These are phyloP conservation scores for Planococcus citri DNA, from an alignment of 1,140 invertebrate species.

Conservation along the genomic window DNA sequence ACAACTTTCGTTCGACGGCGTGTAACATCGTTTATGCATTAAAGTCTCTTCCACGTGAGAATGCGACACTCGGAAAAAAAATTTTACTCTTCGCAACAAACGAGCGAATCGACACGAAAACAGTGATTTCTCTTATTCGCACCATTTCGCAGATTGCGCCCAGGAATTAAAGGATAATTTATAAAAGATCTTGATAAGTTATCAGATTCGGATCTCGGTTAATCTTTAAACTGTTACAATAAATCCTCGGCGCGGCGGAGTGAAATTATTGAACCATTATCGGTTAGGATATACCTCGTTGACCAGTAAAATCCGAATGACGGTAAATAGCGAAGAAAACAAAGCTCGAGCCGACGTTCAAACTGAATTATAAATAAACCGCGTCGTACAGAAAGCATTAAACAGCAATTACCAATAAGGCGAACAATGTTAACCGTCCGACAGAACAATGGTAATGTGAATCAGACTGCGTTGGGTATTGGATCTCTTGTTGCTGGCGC, in stretches of 20 bases:
- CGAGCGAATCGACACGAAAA: neutral
- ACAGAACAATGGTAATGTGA: constrained; percentile 19
- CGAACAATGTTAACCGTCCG: constrained; percentile 15
- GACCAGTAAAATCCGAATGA: constrained; percentile 2
- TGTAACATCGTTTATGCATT: constrained; percentile 7
- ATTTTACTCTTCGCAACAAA: neutral
- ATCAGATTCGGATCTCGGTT: neutral
- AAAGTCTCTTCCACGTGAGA: neutral
- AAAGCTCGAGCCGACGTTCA: constrained; percentile 13
- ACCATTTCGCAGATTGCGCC: neutral
- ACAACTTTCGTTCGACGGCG: neutral
- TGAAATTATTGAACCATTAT: constrained; percentile 20
- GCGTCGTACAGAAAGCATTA: constrained; percentile 8
- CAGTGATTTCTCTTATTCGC: neutral
- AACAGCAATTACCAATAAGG: constrained; percentile 19
- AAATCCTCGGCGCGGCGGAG: neutral
- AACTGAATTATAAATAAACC: constrained; percentile 14
- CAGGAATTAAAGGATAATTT: neutral
- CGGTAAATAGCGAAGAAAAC: constrained; percentile 12
- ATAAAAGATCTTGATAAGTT: neutral
- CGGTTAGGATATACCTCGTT: neutral
- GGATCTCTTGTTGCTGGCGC: constrained; percentile 12
- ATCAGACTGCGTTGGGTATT: constrained; percentile 14
- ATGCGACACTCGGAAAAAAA: neutral
- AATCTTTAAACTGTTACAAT: constrained; percentile 12